phyloP scores from a whole-genome alignment of 2,888 invertebrate genomes.

The Hirtodrosophila trivittata region DNA sequence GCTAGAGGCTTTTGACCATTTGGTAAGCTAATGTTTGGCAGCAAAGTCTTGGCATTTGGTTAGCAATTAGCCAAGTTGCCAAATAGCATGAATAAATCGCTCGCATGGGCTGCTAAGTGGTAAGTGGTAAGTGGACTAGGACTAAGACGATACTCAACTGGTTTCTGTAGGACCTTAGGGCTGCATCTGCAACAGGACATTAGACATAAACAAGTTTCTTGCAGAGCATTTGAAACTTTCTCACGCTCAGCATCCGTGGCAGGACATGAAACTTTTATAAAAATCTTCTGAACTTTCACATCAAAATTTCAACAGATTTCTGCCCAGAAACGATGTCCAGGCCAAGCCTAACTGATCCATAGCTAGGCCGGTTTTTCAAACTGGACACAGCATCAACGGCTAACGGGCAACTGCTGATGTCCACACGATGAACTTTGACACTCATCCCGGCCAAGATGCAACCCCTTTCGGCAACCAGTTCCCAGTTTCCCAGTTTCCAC shows the following conservation, averaged over 20 bases:
- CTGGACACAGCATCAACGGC: slow-evolving; percentile 71
- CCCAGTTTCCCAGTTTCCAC: not conserved
- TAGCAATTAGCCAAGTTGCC: slow-evolving; percentile 68
- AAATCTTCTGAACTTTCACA: slow-evolving; percentile 74
- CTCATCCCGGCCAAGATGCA: slow-evolving; percentile 72
- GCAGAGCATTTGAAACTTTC: slow-evolving; percentile 51
- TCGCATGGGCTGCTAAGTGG: slow-evolving; percentile 52
- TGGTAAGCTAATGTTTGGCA: slow-evolving; percentile 69
- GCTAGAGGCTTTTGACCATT: slow-evolving; percentile 61
- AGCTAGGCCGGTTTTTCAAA: slow-evolving; percentile 69
- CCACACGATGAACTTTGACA: slow-evolving; percentile 72
- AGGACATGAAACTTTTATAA: slow-evolving; percentile 74
- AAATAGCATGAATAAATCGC: slow-evolving; percentile 73
- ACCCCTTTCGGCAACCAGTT: slow-evolving; percentile 66
- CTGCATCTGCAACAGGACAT: slow-evolving; percentile 62
- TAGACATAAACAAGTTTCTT: slow-evolving; percentile 57
- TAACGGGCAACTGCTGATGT: slow-evolving; percentile 28
- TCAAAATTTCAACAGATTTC: slow-evolving; percentile 78
- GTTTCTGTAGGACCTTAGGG: slow-evolving; percentile 21
- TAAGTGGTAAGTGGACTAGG: slow-evolving; percentile 47
- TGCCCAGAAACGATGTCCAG: slow-evolving; percentile 40
- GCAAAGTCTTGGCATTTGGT: slow-evolving; percentile 56
- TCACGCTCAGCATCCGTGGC: slow-evolving; percentile 70
- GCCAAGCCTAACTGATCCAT: slow-evolving; percentile 18
- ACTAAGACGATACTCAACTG: slow-evolving; percentile 37